A percentile compares a stretch with the other conserved stretches of the same genome.
phyloP scores from a whole-genome alignment of 2,888 invertebrate genomes.

The Heteromyza rotundicornis region DNA sequence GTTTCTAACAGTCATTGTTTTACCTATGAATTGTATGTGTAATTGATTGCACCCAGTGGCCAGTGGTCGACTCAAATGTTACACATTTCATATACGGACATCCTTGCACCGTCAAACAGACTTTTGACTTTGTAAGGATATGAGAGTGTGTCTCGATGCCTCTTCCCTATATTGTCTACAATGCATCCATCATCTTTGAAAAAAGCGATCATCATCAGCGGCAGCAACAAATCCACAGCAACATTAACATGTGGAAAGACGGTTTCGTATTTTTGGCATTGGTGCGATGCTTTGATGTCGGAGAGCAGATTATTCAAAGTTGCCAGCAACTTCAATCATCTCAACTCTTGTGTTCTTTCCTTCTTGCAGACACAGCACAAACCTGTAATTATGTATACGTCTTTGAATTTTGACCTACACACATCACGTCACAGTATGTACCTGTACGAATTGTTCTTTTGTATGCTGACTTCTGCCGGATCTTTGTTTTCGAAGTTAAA shows the following conservation, averaged over 20 bases:
- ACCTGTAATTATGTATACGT: slow-evolving; percentile 56
- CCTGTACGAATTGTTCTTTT: background rate
- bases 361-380: slow-evolving; percentile 28
- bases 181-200: slow-evolving; percentile 54
- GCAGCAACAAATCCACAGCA: background rate
- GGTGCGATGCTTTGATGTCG: slow-evolving; percentile 3
- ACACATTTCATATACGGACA: slow-evolving; percentile 3
- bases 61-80: slow-evolving; percentile 2
- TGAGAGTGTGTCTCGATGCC: slow-evolving; percentile 40
- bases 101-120: slow-evolving; percentile 18
- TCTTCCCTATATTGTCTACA: slow-evolving; percentile 40
- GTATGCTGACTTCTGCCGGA: too few species aligned
- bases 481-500: too few species aligned
- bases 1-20: background rate
- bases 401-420: slow-evolving; percentile 46
- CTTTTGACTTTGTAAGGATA: slow-evolving; percentile 54
- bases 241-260: background rate
- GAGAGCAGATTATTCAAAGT: too few species aligned
- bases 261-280: too few species aligned
- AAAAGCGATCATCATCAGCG: slow-evolving; percentile 3
- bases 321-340: too few species aligned
- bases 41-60: background rate
- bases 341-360: slow-evolving; percentile 6
- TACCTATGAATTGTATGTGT: background rate
- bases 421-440: background rate